Conservation (phyloP, 2,113 vertebrate genomes). For the Cyanoliseus patagonus region DNA sequence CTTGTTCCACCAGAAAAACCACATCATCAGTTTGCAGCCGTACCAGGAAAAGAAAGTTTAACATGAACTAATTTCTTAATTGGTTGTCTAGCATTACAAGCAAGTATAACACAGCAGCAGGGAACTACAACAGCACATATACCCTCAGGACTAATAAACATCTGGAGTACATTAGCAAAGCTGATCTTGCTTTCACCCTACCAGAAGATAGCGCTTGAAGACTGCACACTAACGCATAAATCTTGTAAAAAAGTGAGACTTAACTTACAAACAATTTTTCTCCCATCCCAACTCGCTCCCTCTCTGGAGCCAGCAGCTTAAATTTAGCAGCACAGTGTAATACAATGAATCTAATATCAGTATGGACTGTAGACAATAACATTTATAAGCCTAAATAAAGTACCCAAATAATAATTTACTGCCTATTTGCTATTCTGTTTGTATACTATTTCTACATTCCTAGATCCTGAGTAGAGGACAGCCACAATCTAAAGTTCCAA, state of each 20-base stretch:
- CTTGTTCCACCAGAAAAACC: constrained; percentile 75
- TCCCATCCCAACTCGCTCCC: background rate
- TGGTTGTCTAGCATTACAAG: constrained; percentile 64
- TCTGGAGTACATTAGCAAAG: constrained; percentile 60
- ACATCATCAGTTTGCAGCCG: constrained; percentile 52
- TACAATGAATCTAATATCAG: background rate
- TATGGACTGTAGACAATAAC: constrained; percentile 12
- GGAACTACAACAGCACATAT: constrained; percentile 56
- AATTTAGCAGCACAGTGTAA: background rate
- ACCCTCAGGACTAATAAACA: constrained; percentile 72
- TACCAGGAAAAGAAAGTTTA: constrained; percentile 69
- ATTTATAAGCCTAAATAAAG: constrained; percentile 38
- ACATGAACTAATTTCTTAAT: constrained; percentile 69
- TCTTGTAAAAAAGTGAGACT: background rate
- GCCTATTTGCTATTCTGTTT: background rate
- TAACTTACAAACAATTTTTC: background rate
- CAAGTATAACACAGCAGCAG: constrained; percentile 62
- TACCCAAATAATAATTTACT: constrained; percentile 5
- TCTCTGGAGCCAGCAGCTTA: constrained; percentile 16
- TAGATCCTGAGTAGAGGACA: background rate
- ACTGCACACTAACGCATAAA: background rate
- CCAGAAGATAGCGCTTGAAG: constrained; percentile 82
- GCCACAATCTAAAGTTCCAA: background rate
- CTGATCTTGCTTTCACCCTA: background rate
- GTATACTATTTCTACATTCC: background rate